Evolutionary conservation across 2,888 invertebrate genomes (phyloP), one percentile per base, ranked within the genome.

Genomic region (Eulithis prunata): DNA sequence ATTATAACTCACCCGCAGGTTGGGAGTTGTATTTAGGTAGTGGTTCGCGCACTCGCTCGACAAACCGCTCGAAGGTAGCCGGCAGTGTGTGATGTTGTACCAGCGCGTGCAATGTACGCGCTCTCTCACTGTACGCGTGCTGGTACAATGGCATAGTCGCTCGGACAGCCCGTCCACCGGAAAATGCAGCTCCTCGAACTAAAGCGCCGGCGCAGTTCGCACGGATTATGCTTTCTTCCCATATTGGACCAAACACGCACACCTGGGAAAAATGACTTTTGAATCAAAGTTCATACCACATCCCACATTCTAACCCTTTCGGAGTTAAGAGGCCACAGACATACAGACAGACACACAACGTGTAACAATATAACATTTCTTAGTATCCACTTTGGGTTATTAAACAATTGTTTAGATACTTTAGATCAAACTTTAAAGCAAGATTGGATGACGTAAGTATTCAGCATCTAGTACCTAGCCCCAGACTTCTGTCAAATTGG

Each of bases 161-260:
- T 73, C 99, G 95, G 84, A 98, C 98, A 0, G 97, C 96, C 70
- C 98, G 95, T 75, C 98, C 98, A 61, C 98, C 99, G 83, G 97
- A 97, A 70, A 98, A 95, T 59, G 98, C 98, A 38, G 99, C 98
- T 59, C 97, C 96, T 55, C 90, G 89, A 57, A 99, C 97, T 63
- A 99, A 94, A 55, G 97, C 97, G 36, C 99, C 97, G 74, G 98
- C 79, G 77, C 94, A 92, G 12, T 87, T 78, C 72, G 93, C 91
- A 73, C 94, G 93, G 21, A 95, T 87, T 32, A 94, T 86, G 75
- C 97, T 96, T 88, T 99, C 99, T 87, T 99, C 97, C 90, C 98
- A 99, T 70, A 99, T 90, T 3, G 99, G 98, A 0, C 99, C 99
- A 93, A 99, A 99, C 88, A 96, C 97, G n/a, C 97, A 96, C 74